Base-by-base conservation (phyloP, 1,140 invertebrate species). In the Pseudachorutes palmiensis region DNA sequence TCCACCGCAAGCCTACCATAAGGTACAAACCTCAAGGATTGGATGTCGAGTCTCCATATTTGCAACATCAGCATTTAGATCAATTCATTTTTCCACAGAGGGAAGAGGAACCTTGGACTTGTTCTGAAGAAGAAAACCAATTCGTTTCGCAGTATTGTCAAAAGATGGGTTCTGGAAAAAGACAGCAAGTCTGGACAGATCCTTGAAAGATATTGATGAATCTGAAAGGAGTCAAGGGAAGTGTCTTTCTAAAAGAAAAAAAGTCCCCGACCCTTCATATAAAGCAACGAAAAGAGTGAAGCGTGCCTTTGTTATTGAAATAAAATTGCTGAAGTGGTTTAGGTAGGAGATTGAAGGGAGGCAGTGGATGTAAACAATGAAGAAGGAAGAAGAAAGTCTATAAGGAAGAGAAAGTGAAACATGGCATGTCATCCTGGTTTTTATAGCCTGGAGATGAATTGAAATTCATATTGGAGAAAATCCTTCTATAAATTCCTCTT, bases 401-500 rank as follows among this genome's bases (percentile, higher is more conserved):
- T 5, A 9, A 41, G 36, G 19, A 19, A 19, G 51, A 19, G 51
- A 55, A 55, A 55, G 51, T 55, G 51, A 55, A 55, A 55, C 51
- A 55, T 55, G 51, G 24, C 51, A 55, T 55, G 51, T 55, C 51
- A 55, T 55, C 51, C 24, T 22, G 5, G 9, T 19, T 45, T 55
- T 55, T 55, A 55, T 55, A 26, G 51, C 51, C 51, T 19, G 12
- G 24, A 55, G 51, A 55, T 55, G 24, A 55, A 55, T 55, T 55
- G 51, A 55, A 55, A 55, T 55, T 55, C 51, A 55, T 55, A 55
- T 55, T 41, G 36, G 36, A 19, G 19, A 41, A 19, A 41, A 41
- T 41, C 36, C 36, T 41, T 41, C 36, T 9, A 9, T 5, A 41
- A 9, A 19, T 9, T 41, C 5, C 5, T 41, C 36, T 41, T 19